Evolutionary conservation across 2,797 vertebrate species (phyloP).

Genomic region (Todus mexicanus): DNA sequence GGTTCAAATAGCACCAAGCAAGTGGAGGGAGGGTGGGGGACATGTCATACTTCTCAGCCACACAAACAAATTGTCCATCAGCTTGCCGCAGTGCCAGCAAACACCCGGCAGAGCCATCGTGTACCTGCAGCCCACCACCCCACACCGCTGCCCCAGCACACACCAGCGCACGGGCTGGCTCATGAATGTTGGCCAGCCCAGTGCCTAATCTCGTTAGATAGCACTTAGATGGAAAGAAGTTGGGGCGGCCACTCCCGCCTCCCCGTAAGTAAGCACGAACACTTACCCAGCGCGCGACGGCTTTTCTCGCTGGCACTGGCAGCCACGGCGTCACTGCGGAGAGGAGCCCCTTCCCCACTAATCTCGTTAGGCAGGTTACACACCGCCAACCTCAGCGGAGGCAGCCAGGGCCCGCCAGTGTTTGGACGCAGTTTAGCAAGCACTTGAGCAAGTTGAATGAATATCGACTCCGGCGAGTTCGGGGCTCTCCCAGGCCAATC

Average conservation of each 20-base stretch:
- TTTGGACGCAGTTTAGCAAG: conserved; percentile 78
- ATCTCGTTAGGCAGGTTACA: conserved; percentile 75
- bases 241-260: conserved; percentile 46
- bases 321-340: conserved; percentile 11
- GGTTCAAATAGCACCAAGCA: not conserved
- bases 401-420: conserved; percentile 55
- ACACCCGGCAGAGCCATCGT: accelerated
- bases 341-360: conserved; percentile 50
- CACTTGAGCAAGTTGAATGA: conserved; percentile 96
- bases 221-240: conserved; percentile 34
- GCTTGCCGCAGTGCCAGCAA: accelerated
- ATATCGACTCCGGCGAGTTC: conserved; percentile 94
- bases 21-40: not conserved
- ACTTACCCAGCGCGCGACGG: not conserved
- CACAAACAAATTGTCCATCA: not conserved
- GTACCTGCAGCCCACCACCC: not conserved
- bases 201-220: conserved; percentile 54
- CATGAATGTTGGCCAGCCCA: not conserved
- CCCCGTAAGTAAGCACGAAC: conserved; percentile 5
- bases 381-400: conserved; percentile 62
- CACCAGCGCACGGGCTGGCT: not conserved
- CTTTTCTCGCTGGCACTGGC: conserved; percentile 31
- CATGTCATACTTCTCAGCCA: not conserved
- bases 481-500: conserved; percentile 96
- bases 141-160: not conserved